Percentiles rank a stretch among this genome's conserved stretches.
Conservation (phyloP, 2,113 vertebrate genomes). For the Salminus brasiliensis region DNA sequence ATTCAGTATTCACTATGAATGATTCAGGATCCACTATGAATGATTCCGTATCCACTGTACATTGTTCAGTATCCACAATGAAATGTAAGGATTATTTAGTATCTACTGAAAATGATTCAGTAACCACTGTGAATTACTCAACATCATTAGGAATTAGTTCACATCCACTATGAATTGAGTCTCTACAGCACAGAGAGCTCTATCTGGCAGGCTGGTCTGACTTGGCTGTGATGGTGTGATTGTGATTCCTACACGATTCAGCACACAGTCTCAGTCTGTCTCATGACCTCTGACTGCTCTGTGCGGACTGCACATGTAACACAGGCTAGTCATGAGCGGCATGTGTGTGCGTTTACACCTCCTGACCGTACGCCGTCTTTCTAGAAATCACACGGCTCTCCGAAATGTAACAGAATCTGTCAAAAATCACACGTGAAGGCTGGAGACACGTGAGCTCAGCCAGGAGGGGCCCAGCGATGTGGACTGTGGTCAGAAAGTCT, state of each 20-base stretch:
- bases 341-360: not conserved
- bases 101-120: too few relatives aligned
- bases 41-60: too few relatives aligned
- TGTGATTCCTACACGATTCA: not conserved
- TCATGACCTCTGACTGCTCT: not conserved
- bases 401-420: constrained; percentile 74
- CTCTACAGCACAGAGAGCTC: too few relatives aligned
- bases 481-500: constrained; percentile 55
- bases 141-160: too few relatives aligned
- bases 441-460: constrained; percentile 40
- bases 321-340: not conserved
- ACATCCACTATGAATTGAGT: too few relatives aligned
- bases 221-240: too few relatives aligned
- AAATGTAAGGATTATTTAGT: too few relatives aligned
- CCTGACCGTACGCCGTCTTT: not conserved
- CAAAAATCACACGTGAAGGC: constrained; percentile 60
- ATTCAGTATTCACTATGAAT: too few relatives aligned
- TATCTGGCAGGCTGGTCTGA: too few relatives aligned
- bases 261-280: not conserved
- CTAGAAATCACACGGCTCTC: constrained; percentile 65
- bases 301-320: not conserved
- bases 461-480: constrained; percentile 54
- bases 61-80: too few relatives aligned
- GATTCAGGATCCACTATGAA: too few relatives aligned
- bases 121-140: too few relatives aligned